These are phyloP conservation scores for Chaenocephalus aceratus DNA, from an alignment of 2,113 vertebrate genomes.

Conservation along the genomic window DNA sequence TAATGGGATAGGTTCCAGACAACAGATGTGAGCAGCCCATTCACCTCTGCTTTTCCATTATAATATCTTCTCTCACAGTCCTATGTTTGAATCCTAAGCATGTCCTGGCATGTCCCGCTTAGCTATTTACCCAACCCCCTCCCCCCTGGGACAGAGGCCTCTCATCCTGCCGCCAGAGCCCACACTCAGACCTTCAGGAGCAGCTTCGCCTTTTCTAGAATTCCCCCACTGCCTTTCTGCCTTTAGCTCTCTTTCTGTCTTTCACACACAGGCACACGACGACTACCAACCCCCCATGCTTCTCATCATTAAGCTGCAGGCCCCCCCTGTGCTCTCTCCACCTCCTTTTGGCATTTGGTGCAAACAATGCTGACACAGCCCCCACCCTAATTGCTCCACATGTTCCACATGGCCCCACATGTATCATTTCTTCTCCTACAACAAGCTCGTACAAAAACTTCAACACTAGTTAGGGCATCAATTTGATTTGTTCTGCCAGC, in stretches of 20 bases:
- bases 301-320: slow-evolving; percentile 68
- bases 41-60: slow-evolving; percentile 61
- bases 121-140: slow-evolving; percentile 65
- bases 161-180: slow-evolving; percentile 68
- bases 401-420: slow-evolving; percentile 73
- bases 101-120: slow-evolving; percentile 79
- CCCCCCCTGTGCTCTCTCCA: slow-evolving; percentile 56
- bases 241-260: slow-evolving; percentile 51
- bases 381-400: slow-evolving; percentile 75
- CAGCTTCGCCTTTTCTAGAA: slow-evolving; percentile 65
- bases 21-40: slow-evolving; percentile 58
- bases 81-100: slow-evolving; percentile 62
- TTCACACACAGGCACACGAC: slow-evolving; percentile 62
- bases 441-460: slow-evolving; percentile 54
- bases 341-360: slow-evolving; percentile 75
- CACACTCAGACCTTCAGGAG: slow-evolving; percentile 61
- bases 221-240: slow-evolving; percentile 58
- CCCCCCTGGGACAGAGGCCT: slow-evolving; percentile 44
- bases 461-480: slow-evolving; percentile 3
- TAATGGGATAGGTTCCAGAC: slow-evolving; percentile 50
- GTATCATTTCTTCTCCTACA: slow-evolving; percentile 61
- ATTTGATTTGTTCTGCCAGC: slow-evolving; percentile 32
- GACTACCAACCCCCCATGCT: slow-evolving; percentile 69
- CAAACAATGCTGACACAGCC: slow-evolving; percentile 82
- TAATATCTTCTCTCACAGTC: slow-evolving; percentile 41